Evolutionary conservation across 2,797 vertebrate species (phyloP).

Genomic region (Hyperoplus immaculatus): DNA sequence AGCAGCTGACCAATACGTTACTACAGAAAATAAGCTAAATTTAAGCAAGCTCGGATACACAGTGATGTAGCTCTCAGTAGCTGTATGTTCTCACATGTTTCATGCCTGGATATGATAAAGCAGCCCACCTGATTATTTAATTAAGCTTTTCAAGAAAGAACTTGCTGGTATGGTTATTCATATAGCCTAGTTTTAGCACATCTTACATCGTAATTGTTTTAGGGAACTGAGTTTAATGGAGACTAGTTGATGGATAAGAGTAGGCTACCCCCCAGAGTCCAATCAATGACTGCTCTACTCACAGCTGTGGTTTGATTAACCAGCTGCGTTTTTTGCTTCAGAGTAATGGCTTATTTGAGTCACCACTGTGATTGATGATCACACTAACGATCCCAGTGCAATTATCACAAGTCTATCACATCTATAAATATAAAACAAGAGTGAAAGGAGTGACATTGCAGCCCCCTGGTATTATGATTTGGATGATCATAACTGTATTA

Average conservation of each 20-base stretch:
- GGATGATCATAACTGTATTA: no score
- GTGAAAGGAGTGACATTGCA: no score
- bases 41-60: no score
- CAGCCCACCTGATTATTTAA: not conserved
- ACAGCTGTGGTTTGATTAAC: not conserved
- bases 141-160: not conserved
- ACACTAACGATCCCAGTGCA: conserved; percentile 8
- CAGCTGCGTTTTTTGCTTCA: not conserved
- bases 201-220: not conserved
- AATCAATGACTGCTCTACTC: conserved; percentile 34
- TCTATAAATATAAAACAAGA: not conserved
- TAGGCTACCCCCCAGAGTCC: not conserved
- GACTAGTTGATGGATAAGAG: not conserved
- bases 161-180: not conserved
- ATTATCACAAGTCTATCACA: conserved; percentile 10
- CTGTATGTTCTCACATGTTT: not conserved
- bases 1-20: not conserved
- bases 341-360: not conserved
- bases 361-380: not conserved
- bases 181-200: conserved; percentile 1
- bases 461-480: no score
- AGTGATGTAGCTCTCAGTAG: no score
- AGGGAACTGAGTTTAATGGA: conserved; percentile 13
- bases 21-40: no score
- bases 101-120: not conserved